Percentiles rank a stretch among this genome's conserved stretches.
Conservation (phyloP, 1,140 invertebrate species). For the Oedothorax gibbosus region DNA sequence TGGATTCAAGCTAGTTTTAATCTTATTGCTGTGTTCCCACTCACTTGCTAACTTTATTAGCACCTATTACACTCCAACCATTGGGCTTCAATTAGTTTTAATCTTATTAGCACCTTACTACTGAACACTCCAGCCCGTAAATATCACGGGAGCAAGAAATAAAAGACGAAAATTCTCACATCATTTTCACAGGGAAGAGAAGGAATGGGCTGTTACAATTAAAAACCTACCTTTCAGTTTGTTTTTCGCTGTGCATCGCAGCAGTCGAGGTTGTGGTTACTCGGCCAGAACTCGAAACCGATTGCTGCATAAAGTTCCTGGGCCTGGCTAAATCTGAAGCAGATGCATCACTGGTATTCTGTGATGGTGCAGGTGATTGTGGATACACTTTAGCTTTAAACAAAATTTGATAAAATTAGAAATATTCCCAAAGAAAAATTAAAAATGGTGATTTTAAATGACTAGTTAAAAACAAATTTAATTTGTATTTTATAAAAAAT, state of each 20-base stretch:
- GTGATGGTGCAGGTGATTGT: constrained; percentile 36
- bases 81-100: no score
- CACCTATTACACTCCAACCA: no score
- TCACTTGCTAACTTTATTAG: no score
- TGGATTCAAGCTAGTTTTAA: no score
- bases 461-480: no score
- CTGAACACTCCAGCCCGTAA: no score
- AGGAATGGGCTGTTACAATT: neutral
- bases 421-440: no score
- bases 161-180: neutral
- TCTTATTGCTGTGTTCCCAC: no score
- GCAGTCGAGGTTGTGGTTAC: constrained; percentile 4
- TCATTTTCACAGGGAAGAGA: neutral
- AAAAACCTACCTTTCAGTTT: constrained; percentile 32
- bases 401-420: neutral
- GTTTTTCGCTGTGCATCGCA: constrained; percentile 37
- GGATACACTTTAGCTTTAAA: constrained; percentile 60
- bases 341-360: constrained; percentile 30
- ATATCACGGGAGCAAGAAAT: no score
- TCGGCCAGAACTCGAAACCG: constrained; percentile 6
- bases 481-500: no score
- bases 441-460: no score
- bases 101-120: no score
- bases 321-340: constrained; percentile 8
- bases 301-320: constrained; percentile 13